These are phyloP conservation scores for Anisognathus igniventris DNA, from an alignment of 2,797 vertebrate genomes.

Conservation along the genomic window DNA sequence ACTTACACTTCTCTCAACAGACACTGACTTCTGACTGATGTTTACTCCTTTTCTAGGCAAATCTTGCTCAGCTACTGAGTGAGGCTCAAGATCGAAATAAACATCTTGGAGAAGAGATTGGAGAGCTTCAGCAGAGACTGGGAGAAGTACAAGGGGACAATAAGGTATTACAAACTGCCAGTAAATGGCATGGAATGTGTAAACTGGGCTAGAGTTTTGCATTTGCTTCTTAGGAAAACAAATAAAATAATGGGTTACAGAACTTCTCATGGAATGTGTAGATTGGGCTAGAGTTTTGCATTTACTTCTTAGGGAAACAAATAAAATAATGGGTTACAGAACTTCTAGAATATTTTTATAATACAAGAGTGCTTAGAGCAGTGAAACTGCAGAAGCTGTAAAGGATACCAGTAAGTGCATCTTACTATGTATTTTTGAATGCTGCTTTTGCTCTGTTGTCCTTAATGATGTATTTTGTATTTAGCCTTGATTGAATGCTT, in stretches of 20 bases:
- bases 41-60: constrained; percentile 80
- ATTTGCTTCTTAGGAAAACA: not conserved
- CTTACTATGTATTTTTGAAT: not conserved
- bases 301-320: not conserved
- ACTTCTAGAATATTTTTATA: not conserved
- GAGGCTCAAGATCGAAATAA: constrained; percentile 87
- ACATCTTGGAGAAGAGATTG: constrained; percentile 88
- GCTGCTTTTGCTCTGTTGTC: not conserved
- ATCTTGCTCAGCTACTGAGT: constrained; percentile 87
- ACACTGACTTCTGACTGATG: not conserved
- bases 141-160: constrained; percentile 94
- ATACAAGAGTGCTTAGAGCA: not conserved
- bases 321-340: not conserved
- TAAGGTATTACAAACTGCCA: constrained; percentile 81
- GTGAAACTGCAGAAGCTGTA: not conserved
- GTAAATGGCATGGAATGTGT: not conserved
- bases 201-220: not conserved
- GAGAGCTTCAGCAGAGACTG: constrained; percentile 91
- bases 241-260: not conserved
- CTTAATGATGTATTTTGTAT: not conserved
- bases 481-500: not conserved
- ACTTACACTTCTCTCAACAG: not conserved
- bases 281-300: not conserved
- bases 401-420: not conserved
- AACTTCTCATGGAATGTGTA: not conserved